These are phyloP conservation scores for Cyclina sinensis DNA, from an alignment of 1,140 invertebrate genomes.

Conservation along the genomic window DNA sequence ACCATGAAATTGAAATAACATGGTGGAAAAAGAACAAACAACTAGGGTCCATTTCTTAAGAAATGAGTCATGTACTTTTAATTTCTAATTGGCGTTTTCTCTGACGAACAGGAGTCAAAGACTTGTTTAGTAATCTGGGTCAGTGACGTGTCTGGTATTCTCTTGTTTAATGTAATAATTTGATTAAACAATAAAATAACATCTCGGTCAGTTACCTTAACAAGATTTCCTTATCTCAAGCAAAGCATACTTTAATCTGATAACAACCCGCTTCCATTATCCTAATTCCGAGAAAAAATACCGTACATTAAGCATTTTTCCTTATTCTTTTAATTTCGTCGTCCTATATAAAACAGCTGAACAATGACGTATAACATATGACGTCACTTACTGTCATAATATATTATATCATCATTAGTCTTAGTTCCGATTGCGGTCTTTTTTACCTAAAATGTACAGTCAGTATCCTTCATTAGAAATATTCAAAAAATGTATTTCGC, in stretches of 20 bases:
- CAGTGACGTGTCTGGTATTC: background rate
- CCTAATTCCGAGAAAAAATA: background rate
- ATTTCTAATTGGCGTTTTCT: too few relatives aligned
- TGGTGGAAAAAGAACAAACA: too few relatives aligned
- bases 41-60: too few relatives aligned
- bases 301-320: background rate
- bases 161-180: background rate
- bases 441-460: too few relatives aligned
- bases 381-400: too few relatives aligned
- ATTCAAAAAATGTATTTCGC: background rate
- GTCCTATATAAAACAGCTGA: background rate
- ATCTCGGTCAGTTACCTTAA: constrained; percentile 11
- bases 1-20: too few relatives aligned
- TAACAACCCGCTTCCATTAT: background rate
- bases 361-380: too few relatives aligned
- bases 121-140: too few relatives aligned
- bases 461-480: background rate
- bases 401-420: too few relatives aligned
- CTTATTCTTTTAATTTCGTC: background rate
- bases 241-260: constrained; percentile 12
- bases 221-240: background rate
- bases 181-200: background rate
- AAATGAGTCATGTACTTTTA: too few relatives aligned
- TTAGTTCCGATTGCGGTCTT: too few relatives aligned
- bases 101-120: too few relatives aligned